Evolutionary conservation across 2,113 vertebrate species (phyloP).

Genomic region (Aptenodytes forsteri): DNA sequence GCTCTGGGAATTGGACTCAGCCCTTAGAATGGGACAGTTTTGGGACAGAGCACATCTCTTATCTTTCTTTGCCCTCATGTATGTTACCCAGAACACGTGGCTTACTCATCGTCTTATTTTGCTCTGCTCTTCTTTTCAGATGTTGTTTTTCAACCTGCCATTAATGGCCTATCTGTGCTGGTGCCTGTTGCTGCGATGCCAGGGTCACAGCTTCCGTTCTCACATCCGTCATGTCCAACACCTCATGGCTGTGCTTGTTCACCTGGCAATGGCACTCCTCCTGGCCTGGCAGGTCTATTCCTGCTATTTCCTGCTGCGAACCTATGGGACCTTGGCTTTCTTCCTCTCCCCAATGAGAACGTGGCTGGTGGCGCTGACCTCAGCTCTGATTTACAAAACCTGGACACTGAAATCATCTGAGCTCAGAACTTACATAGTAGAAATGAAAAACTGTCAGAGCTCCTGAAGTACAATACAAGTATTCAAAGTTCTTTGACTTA

Average conservation of each 20-base stretch:
- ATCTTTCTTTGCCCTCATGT: background rate
- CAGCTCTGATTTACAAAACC: conserved; percentile 80
- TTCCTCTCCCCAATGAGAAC: conserved; percentile 89
- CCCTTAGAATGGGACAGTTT: background rate
- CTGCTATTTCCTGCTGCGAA: conserved; percentile 87
- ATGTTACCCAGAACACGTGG: background rate
- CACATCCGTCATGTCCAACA: conserved; percentile 75
- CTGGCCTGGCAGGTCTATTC: conserved; percentile 89
- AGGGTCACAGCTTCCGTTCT: conserved; percentile 84
- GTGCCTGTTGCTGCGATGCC: conserved; percentile 87
- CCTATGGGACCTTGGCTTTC: conserved; percentile 87
- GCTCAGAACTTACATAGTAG: conserved; percentile 69
- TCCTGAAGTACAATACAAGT: conserved; percentile 66
- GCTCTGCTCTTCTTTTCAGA: conserved; percentile 68
- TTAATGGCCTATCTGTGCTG: conserved; percentile 91
- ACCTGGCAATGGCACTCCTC: conserved; percentile 84
- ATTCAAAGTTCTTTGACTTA: background rate
- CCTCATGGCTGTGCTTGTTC: conserved; percentile 64
- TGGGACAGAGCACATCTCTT: background rate
- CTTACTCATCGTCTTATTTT: background rate
- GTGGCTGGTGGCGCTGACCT: conserved; percentile 83
- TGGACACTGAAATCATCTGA: conserved; percentile 80
- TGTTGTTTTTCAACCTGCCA: conserved; percentile 93
- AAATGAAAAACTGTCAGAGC: conserved; percentile 78
- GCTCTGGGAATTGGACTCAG: background rate